Percentiles rank a stretch among this genome's conserved stretches.
These are phyloP conservation scores for Apamea anceps DNA, from an alignment of 2,888 invertebrate species.

Conservation along the genomic window DNA sequence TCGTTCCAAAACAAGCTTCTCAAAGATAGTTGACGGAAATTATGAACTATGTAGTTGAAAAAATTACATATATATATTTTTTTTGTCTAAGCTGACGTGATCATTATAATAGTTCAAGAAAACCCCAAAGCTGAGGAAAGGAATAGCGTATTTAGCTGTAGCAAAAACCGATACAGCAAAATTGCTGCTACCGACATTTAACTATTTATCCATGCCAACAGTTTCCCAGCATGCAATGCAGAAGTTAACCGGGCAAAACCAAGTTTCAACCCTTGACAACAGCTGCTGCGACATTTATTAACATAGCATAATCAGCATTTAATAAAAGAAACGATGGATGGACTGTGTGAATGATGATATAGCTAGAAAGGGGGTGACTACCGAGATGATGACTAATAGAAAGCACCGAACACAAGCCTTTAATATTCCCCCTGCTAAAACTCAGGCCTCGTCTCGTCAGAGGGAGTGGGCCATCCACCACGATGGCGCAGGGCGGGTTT, in stretches of 20 bases:
- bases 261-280: conserved; percentile 2
- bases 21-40: not conserved
- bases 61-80: not conserved
- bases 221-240: conserved; percentile 42
- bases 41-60: not conserved
- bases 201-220: conserved; percentile 19
- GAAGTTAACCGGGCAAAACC: conserved; percentile 31
- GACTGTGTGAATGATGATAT: not conserved
- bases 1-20: not conserved
- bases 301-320: not conserved
- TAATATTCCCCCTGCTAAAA: not conserved
- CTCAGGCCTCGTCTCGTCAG: not conserved
- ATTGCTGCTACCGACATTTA: not conserved
- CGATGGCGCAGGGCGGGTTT: too few species aligned
- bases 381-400: not conserved
- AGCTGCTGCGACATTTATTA: conserved; percentile 1
- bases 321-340: not conserved
- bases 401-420: not conserved
- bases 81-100: not conserved
- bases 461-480: not conserved
- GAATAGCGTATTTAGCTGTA: not conserved
- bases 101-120: not conserved
- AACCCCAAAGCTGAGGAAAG: not conserved
- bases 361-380: not conserved
- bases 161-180: not conserved